Evolutionary conservation across 2,113 vertebrate species (phyloP).

Genomic region (Sardina pilchardus): DNA sequence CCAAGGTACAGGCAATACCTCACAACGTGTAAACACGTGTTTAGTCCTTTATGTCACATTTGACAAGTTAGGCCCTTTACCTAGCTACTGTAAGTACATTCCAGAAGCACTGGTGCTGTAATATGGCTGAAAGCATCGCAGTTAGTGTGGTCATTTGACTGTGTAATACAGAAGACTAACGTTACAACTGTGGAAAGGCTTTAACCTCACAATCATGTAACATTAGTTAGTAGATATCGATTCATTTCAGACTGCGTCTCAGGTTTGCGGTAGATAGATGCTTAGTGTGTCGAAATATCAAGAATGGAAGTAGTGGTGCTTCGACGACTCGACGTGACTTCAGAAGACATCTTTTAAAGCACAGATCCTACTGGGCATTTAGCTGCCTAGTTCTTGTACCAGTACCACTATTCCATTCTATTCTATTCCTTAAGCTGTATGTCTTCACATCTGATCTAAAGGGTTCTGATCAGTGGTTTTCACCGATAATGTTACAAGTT

Average conservation of each 20-base stretch:
- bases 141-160: not conserved
- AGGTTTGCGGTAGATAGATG: not conserved
- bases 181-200: not conserved
- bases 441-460: too few species aligned
- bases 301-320: not conserved
- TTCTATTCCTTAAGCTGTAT: too few species aligned
- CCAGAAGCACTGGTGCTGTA: not conserved
- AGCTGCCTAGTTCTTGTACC: not conserved
- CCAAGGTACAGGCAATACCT: not conserved
- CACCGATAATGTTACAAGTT: not conserved
- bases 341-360: not conserved
- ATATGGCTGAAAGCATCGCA: constrained; percentile 6
- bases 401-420: too few species aligned
- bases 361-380: not conserved
- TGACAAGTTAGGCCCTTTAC: constrained; percentile 8
- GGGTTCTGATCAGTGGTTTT: too few species aligned
- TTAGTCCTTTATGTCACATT: constrained; percentile 10
- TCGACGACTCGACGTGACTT: not conserved
- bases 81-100: not conserved
- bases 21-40: constrained; percentile 14
- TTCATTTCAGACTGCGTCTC: not conserved
- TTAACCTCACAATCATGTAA: not conserved
- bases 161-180: not conserved
- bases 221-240: not conserved
- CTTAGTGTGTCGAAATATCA: not conserved